phyloP scores from a whole-genome alignment of 2,888 invertebrate species.

The Agrenia bidenticulata region DNA sequence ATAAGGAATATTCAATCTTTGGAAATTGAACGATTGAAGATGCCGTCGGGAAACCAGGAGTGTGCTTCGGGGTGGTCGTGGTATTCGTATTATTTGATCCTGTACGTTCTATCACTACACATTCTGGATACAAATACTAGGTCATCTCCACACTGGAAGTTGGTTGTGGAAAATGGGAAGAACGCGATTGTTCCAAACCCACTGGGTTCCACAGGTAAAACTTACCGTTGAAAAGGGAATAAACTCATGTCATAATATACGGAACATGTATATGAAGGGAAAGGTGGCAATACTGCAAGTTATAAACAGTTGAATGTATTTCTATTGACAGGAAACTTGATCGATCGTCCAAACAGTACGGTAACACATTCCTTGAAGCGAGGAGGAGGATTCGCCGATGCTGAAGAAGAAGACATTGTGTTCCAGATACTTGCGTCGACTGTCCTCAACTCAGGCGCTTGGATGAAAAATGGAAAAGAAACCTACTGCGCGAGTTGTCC shows the following conservation, averaged over 20 bases:
- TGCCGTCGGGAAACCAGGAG: constrained; percentile 37
- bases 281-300: neutral
- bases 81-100: constrained; percentile 61
- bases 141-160: constrained; percentile 74
- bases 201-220: neutral
- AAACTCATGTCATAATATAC: too few relatives aligned
- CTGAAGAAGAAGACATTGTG: constrained; percentile 48
- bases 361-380: constrained; percentile 17
- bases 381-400: constrained; percentile 32
- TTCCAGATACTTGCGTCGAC: constrained; percentile 51
- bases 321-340: neutral
- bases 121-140: constrained; percentile 75
- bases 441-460: constrained; percentile 48
- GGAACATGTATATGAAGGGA: too few relatives aligned
- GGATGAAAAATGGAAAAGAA: constrained; percentile 52
- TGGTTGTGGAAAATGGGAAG: constrained; percentile 72
- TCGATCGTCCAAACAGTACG: constrained; percentile 5
- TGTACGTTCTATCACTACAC: constrained; percentile 72
- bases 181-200: constrained; percentile 50
- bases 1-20: too few relatives aligned
- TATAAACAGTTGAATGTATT: neutral
- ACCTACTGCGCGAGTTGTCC: constrained; percentile 45
- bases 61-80: constrained; percentile 43
- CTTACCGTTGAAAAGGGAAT: too few relatives aligned
- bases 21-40: neutral